Conservation (phyloP, 1,140 invertebrate species). For the Wiebesia pumilae region DNA sequence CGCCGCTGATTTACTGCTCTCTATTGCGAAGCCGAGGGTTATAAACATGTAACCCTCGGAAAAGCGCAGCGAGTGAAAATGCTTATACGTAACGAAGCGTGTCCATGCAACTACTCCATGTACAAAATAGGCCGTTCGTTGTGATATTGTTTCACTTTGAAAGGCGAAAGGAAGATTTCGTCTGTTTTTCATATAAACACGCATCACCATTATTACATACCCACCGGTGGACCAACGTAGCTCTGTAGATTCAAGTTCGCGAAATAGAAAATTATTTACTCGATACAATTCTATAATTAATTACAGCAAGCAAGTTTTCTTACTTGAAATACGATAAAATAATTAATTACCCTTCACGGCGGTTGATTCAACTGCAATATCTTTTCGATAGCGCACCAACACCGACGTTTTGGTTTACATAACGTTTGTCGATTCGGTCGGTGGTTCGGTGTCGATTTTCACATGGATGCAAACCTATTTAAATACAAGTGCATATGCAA, state of each 20-base stretch:
- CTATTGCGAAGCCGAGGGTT: neutral
- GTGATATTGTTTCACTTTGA: neutral
- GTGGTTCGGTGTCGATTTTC: slow-evolving; percentile 1
- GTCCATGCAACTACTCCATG: neutral
- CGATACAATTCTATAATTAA: slow-evolving; percentile 3
- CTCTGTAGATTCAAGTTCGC: neutral
- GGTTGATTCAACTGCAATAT: neutral
- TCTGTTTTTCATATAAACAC: neutral
- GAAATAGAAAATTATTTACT: neutral
- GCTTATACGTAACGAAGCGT: neutral
- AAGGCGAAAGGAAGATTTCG: neutral
- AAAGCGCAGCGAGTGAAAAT: neutral
- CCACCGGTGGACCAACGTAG: neutral
- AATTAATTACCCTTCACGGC: neutral
- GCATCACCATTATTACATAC: too few species aligned
- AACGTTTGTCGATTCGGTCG: neutral
- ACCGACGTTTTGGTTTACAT: neutral
- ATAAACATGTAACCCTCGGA: neutral
- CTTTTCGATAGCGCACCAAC: neutral
- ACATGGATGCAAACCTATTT: slow-evolving; percentile 24
- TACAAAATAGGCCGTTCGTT: neutral
- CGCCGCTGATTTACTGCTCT: slow-evolving; percentile 6
- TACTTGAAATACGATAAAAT: neutral
- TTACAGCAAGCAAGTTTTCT: neutral
- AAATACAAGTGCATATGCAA: slow-evolving; percentile 30